Evolutionary conservation across 2,113 vertebrate genomes (phyloP).

Genomic region (Microcebus ravelobensis): DNA sequence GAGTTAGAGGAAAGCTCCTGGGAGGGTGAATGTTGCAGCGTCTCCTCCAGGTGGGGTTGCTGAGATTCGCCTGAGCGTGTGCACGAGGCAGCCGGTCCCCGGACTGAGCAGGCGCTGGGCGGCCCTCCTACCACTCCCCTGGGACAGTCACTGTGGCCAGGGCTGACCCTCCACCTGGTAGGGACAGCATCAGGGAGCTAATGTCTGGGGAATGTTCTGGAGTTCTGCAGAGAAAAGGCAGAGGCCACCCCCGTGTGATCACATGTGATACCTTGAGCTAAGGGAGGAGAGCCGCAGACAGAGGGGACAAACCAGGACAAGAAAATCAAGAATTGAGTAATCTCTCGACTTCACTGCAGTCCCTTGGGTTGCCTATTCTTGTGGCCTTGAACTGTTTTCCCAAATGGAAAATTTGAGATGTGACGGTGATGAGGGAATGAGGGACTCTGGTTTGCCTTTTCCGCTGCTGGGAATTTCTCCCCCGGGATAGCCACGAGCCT

Average conservation of each 20-base stretch:
- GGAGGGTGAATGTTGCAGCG: background rate
- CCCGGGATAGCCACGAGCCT: accelerated
- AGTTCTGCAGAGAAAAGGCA: background rate
- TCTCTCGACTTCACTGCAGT: background rate
- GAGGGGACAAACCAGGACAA: background rate
- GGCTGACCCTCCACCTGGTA: background rate
- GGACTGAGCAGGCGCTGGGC: background rate
- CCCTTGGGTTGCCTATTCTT: background rate
- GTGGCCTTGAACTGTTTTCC: background rate
- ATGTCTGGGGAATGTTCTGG: conserved; percentile 23
- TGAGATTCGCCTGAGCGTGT: background rate
- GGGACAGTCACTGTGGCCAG: background rate
- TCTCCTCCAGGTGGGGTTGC: background rate
- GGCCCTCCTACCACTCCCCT: background rate
- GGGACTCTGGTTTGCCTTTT: no score
- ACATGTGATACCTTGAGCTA: background rate
- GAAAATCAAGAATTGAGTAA: background rate
- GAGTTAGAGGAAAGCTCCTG: background rate
- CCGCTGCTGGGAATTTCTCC: background rate
- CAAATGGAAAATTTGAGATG: background rate
- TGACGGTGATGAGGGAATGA: background rate
- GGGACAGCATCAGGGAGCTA: background rate
- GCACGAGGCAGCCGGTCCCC: background rate
- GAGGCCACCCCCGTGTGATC: background rate
- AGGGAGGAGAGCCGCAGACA: background rate